These are phyloP conservation scores for Electrophaes corylata DNA, from an alignment of 2,888 invertebrate species.

Conservation along the genomic window DNA sequence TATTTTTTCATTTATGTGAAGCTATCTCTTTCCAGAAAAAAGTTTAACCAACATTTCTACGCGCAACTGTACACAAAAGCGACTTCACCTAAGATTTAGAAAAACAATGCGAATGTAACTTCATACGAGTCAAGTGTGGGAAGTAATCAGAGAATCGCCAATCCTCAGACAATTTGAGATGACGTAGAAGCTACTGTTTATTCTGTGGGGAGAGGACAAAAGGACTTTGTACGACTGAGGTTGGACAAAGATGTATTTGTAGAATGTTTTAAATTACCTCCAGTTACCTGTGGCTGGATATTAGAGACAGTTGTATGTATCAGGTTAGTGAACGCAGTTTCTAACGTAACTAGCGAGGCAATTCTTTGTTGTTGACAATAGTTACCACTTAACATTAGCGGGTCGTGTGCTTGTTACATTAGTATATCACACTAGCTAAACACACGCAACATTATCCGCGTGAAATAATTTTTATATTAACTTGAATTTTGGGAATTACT, in stretches of 20 bases:
- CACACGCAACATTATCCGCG: too few species aligned
- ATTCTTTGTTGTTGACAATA: too few species aligned
- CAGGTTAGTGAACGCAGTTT: too few species aligned
- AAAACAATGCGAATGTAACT: constrained; percentile 66
- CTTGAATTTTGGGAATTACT: too few species aligned
- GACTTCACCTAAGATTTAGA: constrained; percentile 75
- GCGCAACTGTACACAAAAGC: constrained; percentile 61
- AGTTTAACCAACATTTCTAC: background rate
- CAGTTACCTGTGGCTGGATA: background rate
- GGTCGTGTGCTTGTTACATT: too few species aligned
- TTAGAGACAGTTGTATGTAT: too few species aligned
- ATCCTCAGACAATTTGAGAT: constrained; percentile 52
- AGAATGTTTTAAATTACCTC: constrained; percentile 11
- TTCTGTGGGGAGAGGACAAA: constrained; percentile 24
- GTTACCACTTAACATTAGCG: too few species aligned
- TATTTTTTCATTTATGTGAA: too few species aligned
- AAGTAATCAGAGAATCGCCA: constrained; percentile 68
- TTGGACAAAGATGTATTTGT: constrained; percentile 24
- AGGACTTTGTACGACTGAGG: constrained; percentile 13
- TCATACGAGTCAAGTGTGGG: constrained; percentile 57
- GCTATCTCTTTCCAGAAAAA: too few species aligned
- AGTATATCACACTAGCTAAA: too few species aligned
- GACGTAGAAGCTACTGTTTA: constrained; percentile 23
- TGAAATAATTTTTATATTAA: too few species aligned
- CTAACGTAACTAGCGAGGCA: too few species aligned